Percentiles rank a stretch among this genome's conserved stretches.
phyloP scores from a whole-genome alignment of 2,797 vertebrate species.

The Falco naumanni region DNA sequence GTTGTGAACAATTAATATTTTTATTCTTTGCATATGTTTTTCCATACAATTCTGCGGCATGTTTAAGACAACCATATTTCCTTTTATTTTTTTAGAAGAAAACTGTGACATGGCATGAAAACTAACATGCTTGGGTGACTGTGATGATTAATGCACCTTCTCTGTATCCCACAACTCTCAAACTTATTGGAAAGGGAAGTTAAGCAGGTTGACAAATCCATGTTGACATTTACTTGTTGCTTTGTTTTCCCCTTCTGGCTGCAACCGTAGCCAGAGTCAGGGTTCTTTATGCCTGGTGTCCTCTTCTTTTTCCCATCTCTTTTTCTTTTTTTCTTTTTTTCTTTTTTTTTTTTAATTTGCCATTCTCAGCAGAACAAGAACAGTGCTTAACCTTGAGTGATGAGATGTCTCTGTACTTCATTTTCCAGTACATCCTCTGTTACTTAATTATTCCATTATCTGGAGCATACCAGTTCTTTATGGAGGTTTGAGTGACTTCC shows the following conservation, averaged over 20 bases:
- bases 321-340: accelerated
- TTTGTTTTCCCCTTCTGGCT: neutral
- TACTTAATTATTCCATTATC: neutral
- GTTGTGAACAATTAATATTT: neutral
- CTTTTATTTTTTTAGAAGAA: neutral
- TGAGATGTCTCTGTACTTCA: neutral
- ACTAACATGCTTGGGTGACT: accelerated
- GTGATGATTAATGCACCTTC: neutral
- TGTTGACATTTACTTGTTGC: neutral
- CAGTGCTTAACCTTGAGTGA: neutral
- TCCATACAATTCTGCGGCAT: neutral
- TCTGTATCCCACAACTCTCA: accelerated
- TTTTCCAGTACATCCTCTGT: neutral
- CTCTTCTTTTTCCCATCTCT: neutral
- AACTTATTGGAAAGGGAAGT: neutral
- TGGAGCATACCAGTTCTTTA: neutral
- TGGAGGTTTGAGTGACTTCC: neutral
- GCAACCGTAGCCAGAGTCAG: accelerated
- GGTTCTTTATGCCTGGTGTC: neutral
- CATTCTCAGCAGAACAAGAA: neutral
- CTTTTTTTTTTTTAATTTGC: neutral
- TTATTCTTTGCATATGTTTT: neutral
- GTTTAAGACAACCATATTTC: neutral
- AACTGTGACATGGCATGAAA: neutral
- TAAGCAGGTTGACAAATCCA: neutral